Evolutionary conservation across 1,140 invertebrate species (phyloP).

Genomic region (Drosophila yakuba): DNA sequence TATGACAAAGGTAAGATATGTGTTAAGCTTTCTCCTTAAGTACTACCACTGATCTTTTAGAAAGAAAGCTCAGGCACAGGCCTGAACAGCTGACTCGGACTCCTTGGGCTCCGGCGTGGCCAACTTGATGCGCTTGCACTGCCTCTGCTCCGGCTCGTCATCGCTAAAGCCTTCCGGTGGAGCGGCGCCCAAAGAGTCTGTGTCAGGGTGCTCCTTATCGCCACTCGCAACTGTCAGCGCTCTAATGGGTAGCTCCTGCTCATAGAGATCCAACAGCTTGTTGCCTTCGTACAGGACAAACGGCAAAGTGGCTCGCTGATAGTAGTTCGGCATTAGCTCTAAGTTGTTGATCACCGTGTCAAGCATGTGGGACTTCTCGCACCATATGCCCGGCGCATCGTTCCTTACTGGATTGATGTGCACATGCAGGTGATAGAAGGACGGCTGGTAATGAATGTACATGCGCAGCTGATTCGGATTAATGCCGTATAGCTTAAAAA

Average conservation of each 20-base stretch:
- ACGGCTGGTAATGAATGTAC: constrained; percentile 98
- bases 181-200: background rate
- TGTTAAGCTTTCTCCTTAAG: background rate
- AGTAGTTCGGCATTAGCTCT: constrained; percentile 92
- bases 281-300: constrained; percentile 88
- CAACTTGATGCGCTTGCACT: constrained; percentile 59
- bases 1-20: background rate
- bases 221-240: background rate
- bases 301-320: constrained; percentile 91
- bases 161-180: constrained; percentile 39
- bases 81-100: constrained; percentile 25
- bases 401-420: constrained; percentile 95
- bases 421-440: constrained; percentile 98
- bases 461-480: constrained; percentile 90
- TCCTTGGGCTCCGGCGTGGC: constrained; percentile 39
- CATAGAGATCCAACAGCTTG: constrained; percentile 72
- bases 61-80: constrained; percentile 34
- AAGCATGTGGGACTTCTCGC: constrained; percentile 94
- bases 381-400: constrained; percentile 92
- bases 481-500: constrained; percentile 92
- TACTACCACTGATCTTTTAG: background rate
- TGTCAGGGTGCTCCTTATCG: background rate
- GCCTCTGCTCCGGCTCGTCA: constrained; percentile 50
- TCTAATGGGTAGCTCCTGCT: constrained; percentile 47
- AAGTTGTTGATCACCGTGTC: constrained; percentile 96